Evolutionary conservation across 1,140 invertebrate species (phyloP), one percentile per base, ranked within the genome.

Genomic region (Drosophila carrolli): DNA sequence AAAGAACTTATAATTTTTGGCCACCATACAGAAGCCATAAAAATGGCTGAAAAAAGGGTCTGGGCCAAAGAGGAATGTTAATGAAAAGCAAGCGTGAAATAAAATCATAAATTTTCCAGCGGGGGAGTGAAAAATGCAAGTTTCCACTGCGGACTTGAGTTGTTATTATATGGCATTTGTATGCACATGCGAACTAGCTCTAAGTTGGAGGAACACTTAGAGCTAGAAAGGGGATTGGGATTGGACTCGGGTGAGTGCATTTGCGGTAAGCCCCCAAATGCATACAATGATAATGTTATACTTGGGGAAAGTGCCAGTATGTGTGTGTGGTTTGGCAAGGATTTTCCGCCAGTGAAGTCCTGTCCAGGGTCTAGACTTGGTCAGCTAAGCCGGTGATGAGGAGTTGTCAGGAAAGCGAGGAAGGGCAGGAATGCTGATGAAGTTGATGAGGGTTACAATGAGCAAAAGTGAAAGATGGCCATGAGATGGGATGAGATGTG

Each of bases 11-110:
- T 81, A 84, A 89, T 89, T 89, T 86, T 89, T 80, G 73, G 80
- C 60, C 70, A 74, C 58, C 60, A 51, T n/a, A 47, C 43, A 35
- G 68, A 84, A 59, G 57, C 40, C 62, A 48, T 56, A 62, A 72
- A 61, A 58, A 67, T 53, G 32, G 46, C 9, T 38, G 32, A 55
- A 58, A 68, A 65, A 65, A 54, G 54, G 57, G 44, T 19, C 14
- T 13, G 16, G 46, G 35, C 66, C 41, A 71, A 70, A 50, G 66
- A 48, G 67, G 68, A 78, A 79, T 86, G 79, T 89, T 89, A 90
- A 89, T 89, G 84, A 89, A 89, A 89, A 89, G 84, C 84, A 89
- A 89, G 84, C 84, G 84, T 89, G 84, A 89, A 89, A 89, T 89
- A 89, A 89, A 89, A 89, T 89, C 84, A 89, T 89, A 89, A 89